These are phyloP conservation scores for Tragelaphus eurycerus DNA, from an alignment of 2,797 vertebrate genomes.

Conservation along the genomic window DNA sequence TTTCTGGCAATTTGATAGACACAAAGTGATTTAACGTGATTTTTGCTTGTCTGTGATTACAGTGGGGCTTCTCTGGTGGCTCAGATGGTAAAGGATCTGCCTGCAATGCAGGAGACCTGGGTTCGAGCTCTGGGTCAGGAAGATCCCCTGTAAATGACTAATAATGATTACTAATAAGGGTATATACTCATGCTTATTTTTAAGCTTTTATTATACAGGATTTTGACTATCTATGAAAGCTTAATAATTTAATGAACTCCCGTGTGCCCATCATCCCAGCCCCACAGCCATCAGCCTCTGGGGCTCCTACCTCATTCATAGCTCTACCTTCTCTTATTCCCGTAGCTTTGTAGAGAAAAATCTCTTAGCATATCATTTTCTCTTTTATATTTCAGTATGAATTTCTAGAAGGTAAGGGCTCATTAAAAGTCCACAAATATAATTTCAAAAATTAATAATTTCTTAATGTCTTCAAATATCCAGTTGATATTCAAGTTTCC, in stretches of 20 bases:
- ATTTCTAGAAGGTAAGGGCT: not conserved
- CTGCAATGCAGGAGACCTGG: not conserved
- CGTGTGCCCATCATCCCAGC: too few relatives aligned
- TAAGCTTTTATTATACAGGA: not conserved
- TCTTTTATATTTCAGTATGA: not conserved
- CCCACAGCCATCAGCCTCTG: not conserved
- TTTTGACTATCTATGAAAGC: not conserved
- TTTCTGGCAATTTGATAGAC: not conserved
- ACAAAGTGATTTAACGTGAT: not conserved
- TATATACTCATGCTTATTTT: not conserved
- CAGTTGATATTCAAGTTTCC: not conserved
- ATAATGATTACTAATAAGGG: not conserved
- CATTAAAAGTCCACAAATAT: not conserved
- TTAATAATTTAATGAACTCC: not conserved
- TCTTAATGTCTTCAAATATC: not conserved
- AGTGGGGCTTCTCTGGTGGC: not conserved
- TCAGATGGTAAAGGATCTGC: not conserved
- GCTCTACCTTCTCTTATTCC: not conserved
- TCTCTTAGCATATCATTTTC: not conserved
- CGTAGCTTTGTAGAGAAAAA: not conserved
- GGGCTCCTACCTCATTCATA: not conserved
- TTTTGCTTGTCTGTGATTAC: not conserved
- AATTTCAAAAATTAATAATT: not conserved
- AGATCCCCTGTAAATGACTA: not conserved
- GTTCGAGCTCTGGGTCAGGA: not conserved